Percentiles rank a stretch among this genome's conserved stretches.
These are phyloP conservation scores for Acanthurus lineatus DNA, from an alignment of 2,797 vertebrate species.

Conservation along the genomic window DNA sequence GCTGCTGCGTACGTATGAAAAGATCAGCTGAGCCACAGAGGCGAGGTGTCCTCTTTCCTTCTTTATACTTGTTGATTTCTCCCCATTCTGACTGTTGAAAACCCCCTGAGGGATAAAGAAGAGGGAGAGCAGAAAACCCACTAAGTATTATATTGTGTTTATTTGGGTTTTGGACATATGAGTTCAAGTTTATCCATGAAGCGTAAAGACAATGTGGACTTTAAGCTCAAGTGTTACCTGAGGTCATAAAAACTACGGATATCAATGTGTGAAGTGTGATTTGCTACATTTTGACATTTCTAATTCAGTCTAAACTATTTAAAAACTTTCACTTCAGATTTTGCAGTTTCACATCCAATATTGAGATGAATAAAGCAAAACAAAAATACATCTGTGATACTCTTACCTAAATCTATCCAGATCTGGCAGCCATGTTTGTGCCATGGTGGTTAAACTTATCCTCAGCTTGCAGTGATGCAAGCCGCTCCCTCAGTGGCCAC, in stretches of 20 bases:
- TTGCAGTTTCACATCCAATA: not conserved
- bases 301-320: not conserved
- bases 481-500: constrained; percentile 12
- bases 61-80: constrained; percentile 17
- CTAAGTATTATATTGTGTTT: constrained; percentile 37
- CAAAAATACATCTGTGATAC: not conserved
- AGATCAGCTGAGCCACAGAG: constrained; percentile 25
- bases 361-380: not conserved
- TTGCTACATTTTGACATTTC: not conserved
- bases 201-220: constrained; percentile 3
- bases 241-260: not conserved
- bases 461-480: constrained; percentile 53
- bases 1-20: constrained; percentile 34
- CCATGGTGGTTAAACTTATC: constrained; percentile 40
- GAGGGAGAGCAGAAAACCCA: constrained; percentile 26
- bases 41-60: constrained; percentile 36
- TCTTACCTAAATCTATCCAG: not conserved
- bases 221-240: constrained; percentile 26
- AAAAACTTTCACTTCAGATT: not conserved
- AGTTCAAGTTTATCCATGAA: constrained; percentile 28
- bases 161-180: constrained; percentile 42
- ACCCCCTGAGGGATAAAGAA: constrained; percentile 34
- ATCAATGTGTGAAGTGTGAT: no score
- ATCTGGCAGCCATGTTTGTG: constrained; percentile 7
- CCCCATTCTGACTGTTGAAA: constrained; percentile 11